Base-by-base conservation (phyloP, 2,113 vertebrate genomes). In the Ploceus nigricollis region DNA sequence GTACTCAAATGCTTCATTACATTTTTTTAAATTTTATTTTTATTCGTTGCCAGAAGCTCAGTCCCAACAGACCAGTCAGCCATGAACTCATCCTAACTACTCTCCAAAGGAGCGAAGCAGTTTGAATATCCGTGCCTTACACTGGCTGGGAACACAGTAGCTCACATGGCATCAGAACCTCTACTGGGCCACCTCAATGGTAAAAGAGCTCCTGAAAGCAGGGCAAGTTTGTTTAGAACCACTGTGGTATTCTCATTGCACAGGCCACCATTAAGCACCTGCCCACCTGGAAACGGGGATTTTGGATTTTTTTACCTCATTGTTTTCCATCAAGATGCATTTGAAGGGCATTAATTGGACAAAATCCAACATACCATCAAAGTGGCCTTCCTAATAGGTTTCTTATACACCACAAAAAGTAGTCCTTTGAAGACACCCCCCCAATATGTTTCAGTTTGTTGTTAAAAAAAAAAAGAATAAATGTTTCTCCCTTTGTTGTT, bases 191-290 rank as follows among this genome's bases (percentile, higher is more conserved):
- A 63, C 51, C 47, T 40, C 0, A 1, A 31, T 14, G 25, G 24
- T 28, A 30, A 78, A 78, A 73, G 4, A 65, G 17, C 13, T 50
- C 37, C 20, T 54, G 51, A 78, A 57, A 78, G 61, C 7, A 61
- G 17, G 23, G 3, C 1, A 1, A 47, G 19, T 16, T 51, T 64
- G 11, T 84, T 68, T 45, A 57, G 20, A 48, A 9, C 20, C 35
- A 27, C 3, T 12, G 18, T 3, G 39, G 10, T n/a, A 39, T 50
- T 85, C 44, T n/a, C 24, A 13, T 35, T 87, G 64, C 3, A 8
- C 0, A 0, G 48, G 23, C 28, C 24, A 58, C 42, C 2, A 4
- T 18, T 73, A 69, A 47, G 11, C 13, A 27, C 33, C 25, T 39
- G 44, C 30, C 30, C 37, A 68, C 11, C 1, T 87, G 51, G 39